phyloP scores from a whole-genome alignment of 1,140 invertebrate genomes.

The Sminthurinus signatus region DNA sequence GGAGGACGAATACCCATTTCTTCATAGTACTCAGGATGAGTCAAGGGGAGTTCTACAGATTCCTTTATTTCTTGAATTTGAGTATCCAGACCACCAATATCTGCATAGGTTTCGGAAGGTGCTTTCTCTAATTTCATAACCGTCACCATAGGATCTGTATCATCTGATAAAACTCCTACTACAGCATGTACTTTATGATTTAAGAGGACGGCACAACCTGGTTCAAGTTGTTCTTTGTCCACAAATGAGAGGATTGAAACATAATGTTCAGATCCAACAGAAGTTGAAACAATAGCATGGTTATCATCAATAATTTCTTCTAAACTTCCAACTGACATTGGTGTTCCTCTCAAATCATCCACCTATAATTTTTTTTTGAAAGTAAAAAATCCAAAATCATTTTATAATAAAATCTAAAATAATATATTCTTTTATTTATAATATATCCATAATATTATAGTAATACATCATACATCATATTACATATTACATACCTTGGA shows the following conservation, averaged over 20 bases:
- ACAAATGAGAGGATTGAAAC: slow-evolving; percentile 99
- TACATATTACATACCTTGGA: slow-evolving; percentile 35
- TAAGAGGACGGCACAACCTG: slow-evolving; percentile 94
- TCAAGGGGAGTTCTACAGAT: slow-evolving; percentile 95
- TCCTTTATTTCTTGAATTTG: slow-evolving; percentile 99
- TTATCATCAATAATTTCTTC: slow-evolving; percentile 99
- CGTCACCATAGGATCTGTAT: slow-evolving; percentile 99
- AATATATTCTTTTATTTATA: no score
- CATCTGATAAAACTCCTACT: slow-evolving; percentile 95
- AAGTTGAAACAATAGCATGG: slow-evolving; percentile 99
- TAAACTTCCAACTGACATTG: slow-evolving; percentile 98
- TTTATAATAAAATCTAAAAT: no score
- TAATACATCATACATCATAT: slow-evolving; percentile 10
- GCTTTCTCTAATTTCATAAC: slow-evolving; percentile 99
- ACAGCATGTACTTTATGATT: slow-evolving; percentile 99
- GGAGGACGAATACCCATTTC: slow-evolving; percentile 99
- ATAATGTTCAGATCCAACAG: slow-evolving; percentile 99
- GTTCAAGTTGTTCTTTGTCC: slow-evolving; percentile 98
- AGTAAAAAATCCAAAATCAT: no score
- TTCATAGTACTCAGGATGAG: slow-evolving; percentile 99
- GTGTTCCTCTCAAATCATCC: slow-evolving; percentile 95
- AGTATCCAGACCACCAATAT: slow-evolving; percentile 96
- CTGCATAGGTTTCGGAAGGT: slow-evolving; percentile 98
- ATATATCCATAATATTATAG: neutral
- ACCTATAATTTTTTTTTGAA: no score